Base-by-base conservation (phyloP, 2,888 invertebrate species). In the Argynnis bischoffii region DNA sequence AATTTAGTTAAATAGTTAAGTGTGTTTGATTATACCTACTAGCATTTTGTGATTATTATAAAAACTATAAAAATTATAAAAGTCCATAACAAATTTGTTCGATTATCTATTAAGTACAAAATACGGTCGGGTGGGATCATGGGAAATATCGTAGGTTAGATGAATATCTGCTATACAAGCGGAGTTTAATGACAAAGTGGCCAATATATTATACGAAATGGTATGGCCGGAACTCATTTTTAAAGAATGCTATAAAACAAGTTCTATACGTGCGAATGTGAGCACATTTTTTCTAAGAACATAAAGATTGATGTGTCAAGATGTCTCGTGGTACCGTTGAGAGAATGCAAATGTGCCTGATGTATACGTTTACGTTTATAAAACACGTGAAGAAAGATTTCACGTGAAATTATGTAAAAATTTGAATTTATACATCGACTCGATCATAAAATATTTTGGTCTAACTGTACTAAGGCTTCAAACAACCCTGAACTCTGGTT, bases 271-370 rank as follows among this genome's bases (percentile, higher is more conserved):
- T 55, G 54, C 18, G 56, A 54, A 67, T 50, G 48, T 55, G 46
- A 61, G 6, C 63, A 51, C 41, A 59, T 63, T 67, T 65, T 55
- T 63, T 71, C 71, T 67, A 63, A 61, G 71, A 69, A 69, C 51
- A 64, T 66, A 59, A 63, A 69, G 71, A 71, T 69, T 65, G 50
- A 67, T 46, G 61, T 59, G 55, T 57, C 60, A 53, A 71, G 66
- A 67, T 64, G 69, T 61, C 61, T 65, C 48, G 56, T 35, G 13
- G 67, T 65, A 67, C 69, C 71, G 71, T 64, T 66, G 69, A 47
- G 55, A 16, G 69, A 64, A 69, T 71, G 69, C 63, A 67, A 69
- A 61, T 16, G 18, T 61, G 51, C 48, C 54, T 41, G 55, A 55
- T 47, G 18, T 64, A 54, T 55, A 55, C 59, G 16, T 59, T n/a